Evolutionary conservation across 2,113 vertebrate species (phyloP).

Genomic region (Salvelinus fontinalis): DNA sequence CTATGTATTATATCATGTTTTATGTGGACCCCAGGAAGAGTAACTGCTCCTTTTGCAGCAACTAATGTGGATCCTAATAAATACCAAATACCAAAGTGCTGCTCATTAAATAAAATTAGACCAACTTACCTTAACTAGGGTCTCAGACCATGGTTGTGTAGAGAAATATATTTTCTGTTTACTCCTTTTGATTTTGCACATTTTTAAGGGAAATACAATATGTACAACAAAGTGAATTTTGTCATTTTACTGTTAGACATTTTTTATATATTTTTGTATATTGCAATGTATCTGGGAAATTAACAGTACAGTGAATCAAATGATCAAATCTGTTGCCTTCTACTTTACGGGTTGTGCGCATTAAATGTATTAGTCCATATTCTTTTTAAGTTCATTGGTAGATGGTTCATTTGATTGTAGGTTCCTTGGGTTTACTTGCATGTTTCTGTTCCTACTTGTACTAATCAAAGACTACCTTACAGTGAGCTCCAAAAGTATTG

Average conservation of each 20-base stretch:
- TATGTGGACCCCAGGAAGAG: no score
- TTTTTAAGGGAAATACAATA: no score
- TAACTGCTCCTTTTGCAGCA: no score
- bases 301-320: background rate
- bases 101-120: no score
- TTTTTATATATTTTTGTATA: background rate
- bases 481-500: no score
- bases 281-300: background rate
- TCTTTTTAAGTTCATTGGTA: background rate
- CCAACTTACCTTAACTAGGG: no score
- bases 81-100: no score
- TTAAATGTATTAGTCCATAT: background rate
- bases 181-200: background rate
- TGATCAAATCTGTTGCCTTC: background rate
- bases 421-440: slow-evolving; percentile 21
- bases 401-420: slow-evolving; percentile 8
- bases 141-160: no score
- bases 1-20: no score
- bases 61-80: no score
- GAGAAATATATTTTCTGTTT: no score
- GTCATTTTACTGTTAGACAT: background rate
- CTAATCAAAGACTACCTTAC: slow-evolving; percentile 12
- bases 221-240: background rate
- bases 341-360: background rate
- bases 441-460: slow-evolving; percentile 23